phyloP scores from a whole-genome alignment of 2,888 invertebrate species.

The Meta bourneti region DNA sequence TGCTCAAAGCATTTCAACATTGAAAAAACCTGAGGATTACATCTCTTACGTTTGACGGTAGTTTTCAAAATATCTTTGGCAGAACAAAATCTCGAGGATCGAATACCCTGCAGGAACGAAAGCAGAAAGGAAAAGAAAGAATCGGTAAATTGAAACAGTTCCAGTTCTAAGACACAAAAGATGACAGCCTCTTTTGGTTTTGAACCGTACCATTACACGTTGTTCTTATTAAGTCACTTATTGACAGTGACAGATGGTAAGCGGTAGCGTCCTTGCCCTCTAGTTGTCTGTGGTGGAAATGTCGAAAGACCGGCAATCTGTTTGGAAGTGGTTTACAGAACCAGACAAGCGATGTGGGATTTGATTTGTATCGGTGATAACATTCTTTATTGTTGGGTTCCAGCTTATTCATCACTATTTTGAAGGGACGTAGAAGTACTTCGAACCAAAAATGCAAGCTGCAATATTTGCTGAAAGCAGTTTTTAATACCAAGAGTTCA shows the following conservation, averaged over 20 bases:
- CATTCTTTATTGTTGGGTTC: background rate
- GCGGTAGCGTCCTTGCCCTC: background rate
- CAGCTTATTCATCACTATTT: background rate
- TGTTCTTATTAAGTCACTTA: constrained; percentile 4
- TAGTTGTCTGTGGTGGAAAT: background rate
- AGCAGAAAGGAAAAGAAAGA: no score
- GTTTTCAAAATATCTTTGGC: no score
- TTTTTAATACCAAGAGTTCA: no score
- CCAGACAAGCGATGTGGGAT: background rate
- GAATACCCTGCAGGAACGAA: no score
- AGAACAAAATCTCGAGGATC: no score
- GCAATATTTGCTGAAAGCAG: no score
- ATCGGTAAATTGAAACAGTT: background rate
- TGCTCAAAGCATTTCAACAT: no score
- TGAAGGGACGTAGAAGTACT: background rate
- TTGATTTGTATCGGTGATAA: background rate
- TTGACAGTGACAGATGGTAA: constrained; percentile 13
- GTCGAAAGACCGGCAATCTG: background rate
- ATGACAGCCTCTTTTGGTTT: background rate
- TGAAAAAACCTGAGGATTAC: no score
- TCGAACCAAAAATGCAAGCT: no score
- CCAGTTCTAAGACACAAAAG: background rate
- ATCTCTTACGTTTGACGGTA: no score
- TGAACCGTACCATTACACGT: background rate
- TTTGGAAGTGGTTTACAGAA: background rate